These are phyloP conservation scores for Monochamus saltuarius DNA, from an alignment of 1,140 invertebrate genomes.

Conservation along the genomic window DNA sequence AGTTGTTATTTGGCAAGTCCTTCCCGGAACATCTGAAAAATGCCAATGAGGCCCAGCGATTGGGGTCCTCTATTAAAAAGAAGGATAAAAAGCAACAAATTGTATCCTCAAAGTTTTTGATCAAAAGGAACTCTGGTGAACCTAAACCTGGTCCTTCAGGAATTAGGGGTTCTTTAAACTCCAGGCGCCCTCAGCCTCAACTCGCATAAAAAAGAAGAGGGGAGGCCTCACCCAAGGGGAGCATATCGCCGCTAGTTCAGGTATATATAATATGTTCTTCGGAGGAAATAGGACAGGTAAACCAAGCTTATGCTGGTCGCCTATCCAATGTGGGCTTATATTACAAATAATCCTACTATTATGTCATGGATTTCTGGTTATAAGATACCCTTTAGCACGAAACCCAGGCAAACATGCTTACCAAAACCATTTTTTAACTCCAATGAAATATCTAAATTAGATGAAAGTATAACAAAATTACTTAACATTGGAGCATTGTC, in stretches of 20 bases:
- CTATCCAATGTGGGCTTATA: too few species aligned
- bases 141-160: background rate
- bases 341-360: background rate
- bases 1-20: constrained; percentile 4
- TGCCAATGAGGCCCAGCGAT: background rate
- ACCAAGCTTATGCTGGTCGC: too few species aligned
- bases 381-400: constrained; percentile 15
- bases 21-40: constrained; percentile 9
- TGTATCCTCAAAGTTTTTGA: background rate
- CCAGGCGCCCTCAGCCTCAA: background rate
- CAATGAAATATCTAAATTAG: background rate
- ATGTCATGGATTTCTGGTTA: constrained; percentile 8
- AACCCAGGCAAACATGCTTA: constrained; percentile 1
- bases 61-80: background rate
- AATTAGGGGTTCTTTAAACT: background rate
- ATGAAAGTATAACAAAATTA: background rate
- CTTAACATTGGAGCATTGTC: constrained; percentile 7
- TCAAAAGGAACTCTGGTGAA: background rate
- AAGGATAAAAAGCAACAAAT: background rate
- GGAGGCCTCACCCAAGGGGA: background rate
- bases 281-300: background rate
- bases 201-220: background rate
- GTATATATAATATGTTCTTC: background rate
- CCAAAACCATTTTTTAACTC: background rate
- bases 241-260: too few species aligned